phyloP scores from a whole-genome alignment of 2,797 vertebrate genomes.

The Sebastiscus tertius region DNA sequence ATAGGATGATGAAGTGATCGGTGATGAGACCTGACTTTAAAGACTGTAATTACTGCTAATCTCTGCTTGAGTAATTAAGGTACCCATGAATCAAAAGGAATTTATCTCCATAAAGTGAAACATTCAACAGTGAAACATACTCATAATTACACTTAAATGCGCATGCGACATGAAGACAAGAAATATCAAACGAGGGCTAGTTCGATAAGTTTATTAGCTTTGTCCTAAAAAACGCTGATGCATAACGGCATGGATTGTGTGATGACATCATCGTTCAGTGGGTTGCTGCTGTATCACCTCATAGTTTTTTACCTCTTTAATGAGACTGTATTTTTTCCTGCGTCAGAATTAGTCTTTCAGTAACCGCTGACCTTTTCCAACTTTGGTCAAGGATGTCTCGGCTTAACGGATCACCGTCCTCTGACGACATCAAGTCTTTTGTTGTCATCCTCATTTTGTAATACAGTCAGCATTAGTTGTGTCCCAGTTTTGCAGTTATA shows the following conservation, averaged over 20 bases:
- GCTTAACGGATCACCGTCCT: conserved; percentile 19
- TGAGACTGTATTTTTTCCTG: not conserved
- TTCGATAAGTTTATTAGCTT: conserved; percentile 9
- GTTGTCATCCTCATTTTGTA: conserved; percentile 56
- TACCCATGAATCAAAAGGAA: conserved; percentile 26
- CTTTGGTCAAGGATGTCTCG: conserved; percentile 39
- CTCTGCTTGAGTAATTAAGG: conserved; percentile 11
- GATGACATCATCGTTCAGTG: conserved; percentile 1
- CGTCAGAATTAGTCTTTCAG: not conserved
- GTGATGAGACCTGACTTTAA: conserved; percentile 27
- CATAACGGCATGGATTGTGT: conserved; percentile 12
- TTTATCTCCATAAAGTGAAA: conserved; percentile 29
- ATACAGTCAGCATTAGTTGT: conserved; percentile 60
- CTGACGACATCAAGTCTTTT: conserved; percentile 45
- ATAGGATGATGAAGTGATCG: conserved; percentile 18
- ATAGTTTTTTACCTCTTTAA: not conserved
- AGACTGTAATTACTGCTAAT: conserved; percentile 46
- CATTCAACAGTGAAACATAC: not conserved
- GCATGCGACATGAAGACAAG: not conserved
- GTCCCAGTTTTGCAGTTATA: conserved; percentile 69
- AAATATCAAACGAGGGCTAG: not conserved
- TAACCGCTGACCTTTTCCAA: conserved; percentile 24
- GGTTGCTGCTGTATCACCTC: not conserved
- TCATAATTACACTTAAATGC: conserved; percentile 9
- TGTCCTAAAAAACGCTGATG: conserved; percentile 27